Conservation (phyloP, 1,140 invertebrate genomes). For the Lepidurus couesii region DNA sequence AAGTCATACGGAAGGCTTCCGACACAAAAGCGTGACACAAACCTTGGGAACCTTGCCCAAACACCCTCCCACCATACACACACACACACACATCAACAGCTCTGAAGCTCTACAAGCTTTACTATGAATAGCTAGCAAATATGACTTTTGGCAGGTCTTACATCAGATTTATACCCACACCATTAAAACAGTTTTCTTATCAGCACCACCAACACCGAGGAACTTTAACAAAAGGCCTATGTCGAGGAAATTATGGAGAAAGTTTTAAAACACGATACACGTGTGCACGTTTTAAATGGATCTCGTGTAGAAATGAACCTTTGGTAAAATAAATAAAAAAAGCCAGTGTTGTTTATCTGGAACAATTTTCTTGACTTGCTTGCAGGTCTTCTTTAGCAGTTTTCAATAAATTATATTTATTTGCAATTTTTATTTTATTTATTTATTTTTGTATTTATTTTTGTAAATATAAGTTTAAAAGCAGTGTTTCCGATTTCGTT, state of each 20-base stretch:
- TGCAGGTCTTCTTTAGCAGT: too few species aligned
- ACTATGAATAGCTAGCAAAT: slow-evolving; percentile 22
- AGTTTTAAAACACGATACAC: background rate
- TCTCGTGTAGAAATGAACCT: background rate
- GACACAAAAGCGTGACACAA: slow-evolving; percentile 4
- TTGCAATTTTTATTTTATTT: too few species aligned
- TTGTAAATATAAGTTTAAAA: too few species aligned
- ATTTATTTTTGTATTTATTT: too few species aligned
- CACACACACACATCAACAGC: slow-evolving; percentile 21
- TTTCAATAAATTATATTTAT: too few species aligned
- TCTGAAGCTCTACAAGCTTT: background rate
- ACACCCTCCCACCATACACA: slow-evolving; percentile 20
- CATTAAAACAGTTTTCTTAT: slow-evolving; percentile 6
- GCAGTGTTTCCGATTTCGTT: too few species aligned
- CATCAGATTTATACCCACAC: slow-evolving; percentile 8
- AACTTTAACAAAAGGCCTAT: background rate
- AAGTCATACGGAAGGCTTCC: slow-evolving; percentile 21
- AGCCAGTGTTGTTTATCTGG: too few species aligned
- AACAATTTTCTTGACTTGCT: too few species aligned
- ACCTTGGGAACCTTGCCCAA: slow-evolving; percentile 20
- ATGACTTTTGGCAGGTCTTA: slow-evolving; percentile 19
- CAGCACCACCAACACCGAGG: background rate
- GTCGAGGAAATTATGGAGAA: slow-evolving; percentile 11
- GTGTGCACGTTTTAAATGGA: background rate
- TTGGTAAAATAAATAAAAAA: too few species aligned